Evolutionary conservation across 2,888 invertebrate species (phyloP).

Genomic region (Habrosyne pyritoides): DNA sequence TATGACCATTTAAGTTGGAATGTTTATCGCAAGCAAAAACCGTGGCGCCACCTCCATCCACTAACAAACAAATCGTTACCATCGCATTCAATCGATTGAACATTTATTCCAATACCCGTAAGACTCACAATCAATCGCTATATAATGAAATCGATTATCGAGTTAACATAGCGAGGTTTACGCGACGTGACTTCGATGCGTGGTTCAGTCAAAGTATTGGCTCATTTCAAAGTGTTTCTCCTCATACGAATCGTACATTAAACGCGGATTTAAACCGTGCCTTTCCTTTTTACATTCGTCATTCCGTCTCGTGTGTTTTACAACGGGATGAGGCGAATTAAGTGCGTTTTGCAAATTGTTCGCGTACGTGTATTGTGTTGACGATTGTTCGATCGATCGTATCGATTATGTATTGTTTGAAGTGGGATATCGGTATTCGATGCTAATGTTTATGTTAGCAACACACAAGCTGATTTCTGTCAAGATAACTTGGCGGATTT

Average conservation of each 20-base stretch:
- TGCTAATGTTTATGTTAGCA: not conserved
- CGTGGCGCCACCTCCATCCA: constrained; percentile 66
- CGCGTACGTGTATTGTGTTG: constrained; percentile 49
- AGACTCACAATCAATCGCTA: constrained; percentile 13
- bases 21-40: constrained; percentile 37
- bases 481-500: constrained; percentile 3
- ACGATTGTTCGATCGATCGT: constrained; percentile 42
- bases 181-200: constrained; percentile 61
- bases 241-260: constrained; percentile 74
- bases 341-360: constrained; percentile 68
- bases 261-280: constrained; percentile 59
- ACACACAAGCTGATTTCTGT: not conserved
- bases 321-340: constrained; percentile 71
- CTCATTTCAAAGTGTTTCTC: constrained; percentile 57
- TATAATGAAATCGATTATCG: constrained; percentile 11
- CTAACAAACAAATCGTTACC: constrained; percentile 37
- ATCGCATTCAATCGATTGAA: constrained; percentile 8
- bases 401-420: constrained; percentile 43
- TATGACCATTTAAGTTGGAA: constrained; percentile 49
- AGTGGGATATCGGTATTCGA: constrained; percentile 14
- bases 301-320: constrained; percentile 65
- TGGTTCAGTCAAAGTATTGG: constrained; percentile 60
- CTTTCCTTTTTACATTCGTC: constrained; percentile 78
- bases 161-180: constrained; percentile 42
- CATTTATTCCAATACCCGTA: constrained; percentile 12